Conservation (phyloP, 2,888 invertebrate genomes). For the Rotaria magnacalcarata region DNA sequence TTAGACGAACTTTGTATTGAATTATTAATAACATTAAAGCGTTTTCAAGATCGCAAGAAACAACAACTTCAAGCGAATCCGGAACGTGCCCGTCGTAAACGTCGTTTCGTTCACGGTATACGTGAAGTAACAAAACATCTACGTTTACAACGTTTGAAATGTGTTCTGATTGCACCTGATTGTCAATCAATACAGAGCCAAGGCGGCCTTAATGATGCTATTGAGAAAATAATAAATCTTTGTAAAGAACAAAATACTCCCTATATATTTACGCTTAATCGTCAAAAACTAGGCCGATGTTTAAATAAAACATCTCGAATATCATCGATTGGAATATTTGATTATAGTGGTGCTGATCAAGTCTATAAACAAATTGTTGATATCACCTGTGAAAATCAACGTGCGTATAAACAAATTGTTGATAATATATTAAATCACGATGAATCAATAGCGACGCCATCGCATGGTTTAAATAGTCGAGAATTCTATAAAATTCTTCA, state of each 20-base stretch:
- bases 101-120: slow-evolving; percentile 63
- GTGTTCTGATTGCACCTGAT: slow-evolving; percentile 67
- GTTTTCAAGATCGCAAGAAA: slow-evolving; percentile 66
- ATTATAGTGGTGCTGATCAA: slow-evolving; percentile 66
- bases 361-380: slow-evolving; percentile 34
- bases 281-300: slow-evolving; percentile 64
- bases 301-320: slow-evolving; percentile 65
- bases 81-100: slow-evolving; percentile 10
- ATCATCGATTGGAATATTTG: slow-evolving; percentile 66
- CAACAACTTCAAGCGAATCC: slow-evolving; percentile 64
- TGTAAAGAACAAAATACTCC: slow-evolving; percentile 64
- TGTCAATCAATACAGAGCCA: slow-evolving; percentile 63
- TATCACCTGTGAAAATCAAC: slow-evolving; percentile 38
- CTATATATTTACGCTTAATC: slow-evolving; percentile 65
- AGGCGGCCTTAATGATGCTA: slow-evolving; percentile 65
- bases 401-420: slow-evolving; percentile 41
- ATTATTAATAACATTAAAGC: slow-evolving; percentile 64
- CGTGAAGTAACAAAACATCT: slow-evolving; percentile 66
- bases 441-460: slow-evolving; percentile 28
- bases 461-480: slow-evolving; percentile 32
- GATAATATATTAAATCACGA: slow-evolving; percentile 41
- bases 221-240: slow-evolving; percentile 62
- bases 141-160: slow-evolving; percentile 64
- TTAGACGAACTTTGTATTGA: slow-evolving; percentile 62
- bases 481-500: slow-evolving; percentile 32